Conservation (phyloP, 2,113 vertebrate genomes). For the Xiphophorus maculatus region DNA sequence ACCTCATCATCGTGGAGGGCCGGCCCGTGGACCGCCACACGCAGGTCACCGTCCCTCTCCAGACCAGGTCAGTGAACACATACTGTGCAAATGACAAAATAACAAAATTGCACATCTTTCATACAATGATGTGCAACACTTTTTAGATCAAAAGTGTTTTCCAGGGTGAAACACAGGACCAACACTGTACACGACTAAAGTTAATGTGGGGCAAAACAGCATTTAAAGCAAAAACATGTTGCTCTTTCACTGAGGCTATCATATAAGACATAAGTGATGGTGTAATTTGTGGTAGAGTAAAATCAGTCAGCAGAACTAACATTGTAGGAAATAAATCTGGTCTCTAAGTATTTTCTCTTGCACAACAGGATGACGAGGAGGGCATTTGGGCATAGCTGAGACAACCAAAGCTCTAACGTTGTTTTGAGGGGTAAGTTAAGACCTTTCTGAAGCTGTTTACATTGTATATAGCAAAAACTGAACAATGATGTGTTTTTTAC, state of each 20-base stretch:
- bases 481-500: neutral
- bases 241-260: neutral
- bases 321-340: neutral
- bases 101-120: too few relatives aligned
- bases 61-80: constrained; percentile 87
- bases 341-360: constrained; percentile 79
- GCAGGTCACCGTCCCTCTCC: constrained; percentile 93
- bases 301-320: neutral
- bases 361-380: constrained; percentile 96
- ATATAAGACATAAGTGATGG: too few relatives aligned
- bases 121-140: too few relatives aligned
- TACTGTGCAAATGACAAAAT: too few relatives aligned
- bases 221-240: neutral
- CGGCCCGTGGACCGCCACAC: constrained; percentile 84
- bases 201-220: neutral
- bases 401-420: constrained; percentile 94
- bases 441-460: constrained; percentile 13
- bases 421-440: constrained; percentile 91
- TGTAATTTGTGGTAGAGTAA: neutral
- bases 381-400: constrained; percentile 97
- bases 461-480: neutral
- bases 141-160: too few relatives aligned
- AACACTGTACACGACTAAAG: neutral
- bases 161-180: too few relatives aligned
- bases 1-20: constrained; percentile 77